Base-by-base conservation (phyloP, 1,140 invertebrate species). In the Alviniconcha marisindica region DNA sequence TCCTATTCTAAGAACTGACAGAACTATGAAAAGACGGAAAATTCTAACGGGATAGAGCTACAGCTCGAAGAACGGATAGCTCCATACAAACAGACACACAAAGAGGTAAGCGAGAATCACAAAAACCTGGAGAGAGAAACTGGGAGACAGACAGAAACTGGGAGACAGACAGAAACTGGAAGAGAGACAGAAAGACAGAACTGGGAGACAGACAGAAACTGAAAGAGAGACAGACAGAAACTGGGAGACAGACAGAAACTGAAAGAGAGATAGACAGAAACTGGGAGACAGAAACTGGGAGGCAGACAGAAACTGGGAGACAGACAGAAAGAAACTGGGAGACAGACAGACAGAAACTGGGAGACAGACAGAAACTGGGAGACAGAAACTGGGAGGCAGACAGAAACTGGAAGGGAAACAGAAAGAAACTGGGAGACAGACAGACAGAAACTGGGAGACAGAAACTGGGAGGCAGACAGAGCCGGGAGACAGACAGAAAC, bases 151-250 rank as follows among this genome's bases (percentile, higher is more conserved):
- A 81, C 28, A 81, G 24, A 81, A 36, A 66, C 48, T 60, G n/a
- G 14, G 56, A 63, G 78, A 36, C 14, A 66, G 60, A 44, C 4
- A 60, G 60, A 40, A 33, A 63, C 4, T 5, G 38, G 12, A 42
- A 81, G 38, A 81, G 60, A 66, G n/a, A 66, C 15, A n/a, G 78
- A 66, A 21, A 60, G 60, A 24, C 4, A 40, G 42, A 15, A 36
- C n/a, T 12, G 78, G 14, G 51, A 66, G 51, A 81, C 10, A 81
- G 24, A 81, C 48, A 66, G 60, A 66, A n/a, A 60, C 18, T 18
- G 78, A 81, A 18, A 63, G 78, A 81, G 14, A 81, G 60, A 66
- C 14, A 66, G 15, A 60, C 7, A 63, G n/a, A 81, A 33, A 81
- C 48, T 31, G 51, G 63, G 54, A 66, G 51, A 66, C 10, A 21